Evolutionary conservation across 2,888 invertebrate genomes (phyloP), one percentile per base, ranked within the genome.

Genomic region (Emesis russula): DNA sequence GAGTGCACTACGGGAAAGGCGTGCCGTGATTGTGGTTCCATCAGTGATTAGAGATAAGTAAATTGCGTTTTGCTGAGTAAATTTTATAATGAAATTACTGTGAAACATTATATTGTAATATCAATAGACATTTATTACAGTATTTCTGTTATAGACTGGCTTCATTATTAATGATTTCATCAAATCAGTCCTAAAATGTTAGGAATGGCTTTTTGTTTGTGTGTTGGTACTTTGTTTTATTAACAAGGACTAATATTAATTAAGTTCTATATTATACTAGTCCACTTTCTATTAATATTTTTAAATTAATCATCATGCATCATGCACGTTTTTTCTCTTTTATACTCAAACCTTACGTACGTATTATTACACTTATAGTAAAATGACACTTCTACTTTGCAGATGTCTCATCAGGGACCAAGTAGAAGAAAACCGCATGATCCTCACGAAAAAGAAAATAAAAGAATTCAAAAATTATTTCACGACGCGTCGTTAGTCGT

Each of bases 271-370:
- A n/a, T n/a, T 53, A 1, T 53, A 53, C 53, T 53, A 53, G 15
- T 53, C 15, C 53, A 53, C 53, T 53, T 53, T 53, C 53, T 53
- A 53, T 53, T 53, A n/a, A 53, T 53, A 53, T 53, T 53, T 48
- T 53, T 53, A 53, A 53, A 53, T 53, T 13, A 15, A 53, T 53
- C 53, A 15, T 2, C 53, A 15, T 53, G 53, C 53, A n/a, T 53
- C 53, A 53, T 2, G 53, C 53, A 53, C 53, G 53, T 53, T 53
- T 53, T 53, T 53, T 53, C 53, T 53, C 53, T 53, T 53, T 53
- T n/a, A 53, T 53, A 53, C 53, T 53, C 53, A 53, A 53, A 53
- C 53, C 53, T 53, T 53, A 53, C 53, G 44, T 44, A 44, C 44
- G 44, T 44, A 44, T 9, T 44, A 53, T 53, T n/a, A 53, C 15